These are phyloP conservation scores for Tenthredo notha DNA, from an alignment of 2,888 invertebrate species.

Conservation along the genomic window DNA sequence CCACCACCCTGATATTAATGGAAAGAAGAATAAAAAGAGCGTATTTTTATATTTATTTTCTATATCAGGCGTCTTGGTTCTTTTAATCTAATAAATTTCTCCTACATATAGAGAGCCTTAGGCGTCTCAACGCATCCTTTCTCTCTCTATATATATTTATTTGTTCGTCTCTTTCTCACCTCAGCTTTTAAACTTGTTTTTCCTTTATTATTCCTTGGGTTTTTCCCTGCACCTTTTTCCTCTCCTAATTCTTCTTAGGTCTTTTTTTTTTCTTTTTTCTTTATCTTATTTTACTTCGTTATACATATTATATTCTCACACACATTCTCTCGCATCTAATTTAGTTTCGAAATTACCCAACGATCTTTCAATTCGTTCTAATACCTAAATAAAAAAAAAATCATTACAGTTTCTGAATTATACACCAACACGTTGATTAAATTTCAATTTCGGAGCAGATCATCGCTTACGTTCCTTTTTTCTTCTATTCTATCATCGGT, in stretches of 20 bases:
- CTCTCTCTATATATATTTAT: slow-evolving; percentile 20
- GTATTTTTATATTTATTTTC: background rate
- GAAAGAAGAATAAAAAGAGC: too few relatives aligned
- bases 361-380: background rate
- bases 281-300: background rate
- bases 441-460: background rate
- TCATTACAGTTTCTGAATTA: background rate
- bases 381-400: background rate
- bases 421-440: background rate
- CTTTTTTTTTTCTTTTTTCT: background rate
- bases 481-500: background rate
- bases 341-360: background rate
- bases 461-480: background rate
- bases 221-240: background rate
- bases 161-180: slow-evolving; percentile 1
- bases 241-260: background rate
- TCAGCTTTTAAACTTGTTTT: background rate
- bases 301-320: background rate
- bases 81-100: slow-evolving; percentile 21
- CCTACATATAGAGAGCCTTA: background rate
- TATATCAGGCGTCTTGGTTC: background rate
- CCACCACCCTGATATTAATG: too few relatives aligned
- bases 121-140: background rate
- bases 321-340: background rate
- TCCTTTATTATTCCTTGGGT: background rate